Base-by-base conservation (phyloP, 2,113 vertebrate genomes). In the Pongo abelii region DNA sequence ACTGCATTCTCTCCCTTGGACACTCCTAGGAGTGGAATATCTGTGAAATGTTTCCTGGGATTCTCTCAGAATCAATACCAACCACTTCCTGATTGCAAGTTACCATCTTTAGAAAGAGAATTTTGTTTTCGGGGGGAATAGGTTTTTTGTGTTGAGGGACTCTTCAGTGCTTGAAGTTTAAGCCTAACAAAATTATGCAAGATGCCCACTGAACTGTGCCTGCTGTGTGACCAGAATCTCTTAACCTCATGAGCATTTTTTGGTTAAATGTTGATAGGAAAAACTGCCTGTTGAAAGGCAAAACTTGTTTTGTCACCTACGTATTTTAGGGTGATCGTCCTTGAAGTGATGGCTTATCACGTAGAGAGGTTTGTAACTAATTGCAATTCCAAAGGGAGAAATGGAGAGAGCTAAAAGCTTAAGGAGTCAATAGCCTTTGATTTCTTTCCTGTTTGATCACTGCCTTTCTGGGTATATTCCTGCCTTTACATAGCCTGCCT, bases 401-500 rank as follows among this genome's bases (percentile, higher is more conserved):
- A 52, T 50, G 8, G 1, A 25, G 74, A 84, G 2, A 30, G 8
- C 69, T 5, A 7, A 85, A 61, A 22, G 9, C n/a, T 9, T 11
- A 35, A 75, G 78, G 55, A 3, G 10, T 13, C 23, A 7, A 11
- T 5, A 1, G 8, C 50, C 81, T 85, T 70, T 22, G 30, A 3
- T 77, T 48, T 86, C 22, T 64, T 57, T 77, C 69, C 74, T 1
- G 0, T 59, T 43, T 9, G 23, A 8, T 30, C 13, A 1, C n/a
- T 23, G 30, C 43, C 64, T 46, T 87, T 38, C 40, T 30, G 32
- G 61, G 64, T 25, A 2, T 7, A 0, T 6, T 4, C 48, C 38
- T 75, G 0, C 67, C 20, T 69, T 2, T 23, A 0, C 32, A 64
- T 30, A 30, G 32, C n/a, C 22, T 20, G 0, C 6, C n/a, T 61